Conservation (phyloP, 2,113 vertebrate species). For the Nansenia antarctica region DNA sequence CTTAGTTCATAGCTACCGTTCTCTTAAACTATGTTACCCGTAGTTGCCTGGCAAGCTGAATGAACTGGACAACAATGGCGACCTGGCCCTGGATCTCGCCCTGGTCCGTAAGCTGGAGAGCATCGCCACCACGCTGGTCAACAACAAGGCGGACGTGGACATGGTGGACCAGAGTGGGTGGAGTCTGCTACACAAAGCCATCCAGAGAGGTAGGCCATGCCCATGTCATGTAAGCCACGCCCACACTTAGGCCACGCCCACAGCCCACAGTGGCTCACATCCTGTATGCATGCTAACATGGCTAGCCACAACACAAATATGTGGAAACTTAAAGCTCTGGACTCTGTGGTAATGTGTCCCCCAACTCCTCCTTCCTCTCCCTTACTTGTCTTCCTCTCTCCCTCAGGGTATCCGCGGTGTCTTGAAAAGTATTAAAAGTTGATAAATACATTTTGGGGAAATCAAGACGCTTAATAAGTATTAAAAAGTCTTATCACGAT, state of each 20-base stretch:
- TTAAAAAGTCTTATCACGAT: too few relatives aligned
- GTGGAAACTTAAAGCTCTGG: too few relatives aligned
- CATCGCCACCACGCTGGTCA: slow-evolving; percentile 93
- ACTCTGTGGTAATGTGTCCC: too few relatives aligned
- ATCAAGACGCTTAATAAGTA: too few relatives aligned
- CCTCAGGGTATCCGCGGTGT: too few relatives aligned
- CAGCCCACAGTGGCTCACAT: background rate
- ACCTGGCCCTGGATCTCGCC: slow-evolving; percentile 92
- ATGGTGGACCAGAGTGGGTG: slow-evolving; percentile 94
- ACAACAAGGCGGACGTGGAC: slow-evolving; percentile 91
- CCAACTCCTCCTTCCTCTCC: too few relatives aligned
- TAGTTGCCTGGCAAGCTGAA: slow-evolving; percentile 92
- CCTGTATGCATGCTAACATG: background rate
- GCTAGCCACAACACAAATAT: background rate
- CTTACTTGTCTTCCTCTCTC: too few relatives aligned
- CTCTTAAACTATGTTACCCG: background rate
- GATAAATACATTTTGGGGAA: too few relatives aligned
- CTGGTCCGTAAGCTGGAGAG: slow-evolving; percentile 89
- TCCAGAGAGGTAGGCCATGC: slow-evolving; percentile 86
- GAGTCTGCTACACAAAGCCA: slow-evolving; percentile 96
- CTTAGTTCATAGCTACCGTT: too few relatives aligned
- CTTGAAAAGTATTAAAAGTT: too few relatives aligned
- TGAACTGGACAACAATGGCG: slow-evolving; percentile 91
- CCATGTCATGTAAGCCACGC: too few relatives aligned
- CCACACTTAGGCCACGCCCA: too few relatives aligned